Conservation (phyloP, 1,140 invertebrate species). For the Odontomachus brunneus region DNA sequence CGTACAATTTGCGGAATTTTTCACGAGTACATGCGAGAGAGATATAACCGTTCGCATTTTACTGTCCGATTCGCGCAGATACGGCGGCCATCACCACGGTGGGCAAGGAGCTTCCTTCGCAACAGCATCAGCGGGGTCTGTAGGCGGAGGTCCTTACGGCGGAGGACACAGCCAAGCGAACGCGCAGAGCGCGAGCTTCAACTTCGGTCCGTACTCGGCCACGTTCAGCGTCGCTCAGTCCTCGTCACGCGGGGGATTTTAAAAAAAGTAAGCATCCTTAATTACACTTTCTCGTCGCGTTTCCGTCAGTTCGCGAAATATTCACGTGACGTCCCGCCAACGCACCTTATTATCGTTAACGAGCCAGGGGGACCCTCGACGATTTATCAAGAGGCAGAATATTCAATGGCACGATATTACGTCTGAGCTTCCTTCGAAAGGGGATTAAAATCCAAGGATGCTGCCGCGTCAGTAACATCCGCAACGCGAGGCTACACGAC, state of each 20-base stretch:
- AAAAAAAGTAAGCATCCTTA: conserved; percentile 23
- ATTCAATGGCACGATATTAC: too few species aligned
- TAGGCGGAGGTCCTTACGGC: conserved; percentile 47
- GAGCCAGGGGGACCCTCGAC: too few species aligned
- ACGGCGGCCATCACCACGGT: conserved; percentile 65
- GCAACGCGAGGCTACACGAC: conserved; percentile 11
- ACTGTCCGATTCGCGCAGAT: conserved; percentile 34
- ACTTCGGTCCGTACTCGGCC: conserved; percentile 75
- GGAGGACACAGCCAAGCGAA: conserved; percentile 66
- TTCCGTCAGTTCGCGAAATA: too few species aligned
- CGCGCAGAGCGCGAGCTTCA: conserved; percentile 76
- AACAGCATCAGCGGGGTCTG: conserved; percentile 74
- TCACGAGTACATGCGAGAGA: not conserved
- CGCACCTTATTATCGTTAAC: too few species aligned
- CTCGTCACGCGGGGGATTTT: conserved; percentile 18
- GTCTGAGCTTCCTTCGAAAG: too few species aligned
- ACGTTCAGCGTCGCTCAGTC: conserved; percentile 74
- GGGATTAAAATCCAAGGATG: conserved; percentile 35
- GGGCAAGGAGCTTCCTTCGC: conserved; percentile 72
- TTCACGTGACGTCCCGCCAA: too few species aligned
- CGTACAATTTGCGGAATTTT: not conserved
- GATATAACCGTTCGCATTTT: conserved; percentile 19
- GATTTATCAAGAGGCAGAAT: too few species aligned
- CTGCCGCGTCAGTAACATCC: conserved; percentile 22
- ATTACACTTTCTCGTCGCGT: too few species aligned